These are phyloP conservation scores for Urocitellus parryii DNA, from an alignment of 2,113 vertebrate species.

Conservation along the genomic window DNA sequence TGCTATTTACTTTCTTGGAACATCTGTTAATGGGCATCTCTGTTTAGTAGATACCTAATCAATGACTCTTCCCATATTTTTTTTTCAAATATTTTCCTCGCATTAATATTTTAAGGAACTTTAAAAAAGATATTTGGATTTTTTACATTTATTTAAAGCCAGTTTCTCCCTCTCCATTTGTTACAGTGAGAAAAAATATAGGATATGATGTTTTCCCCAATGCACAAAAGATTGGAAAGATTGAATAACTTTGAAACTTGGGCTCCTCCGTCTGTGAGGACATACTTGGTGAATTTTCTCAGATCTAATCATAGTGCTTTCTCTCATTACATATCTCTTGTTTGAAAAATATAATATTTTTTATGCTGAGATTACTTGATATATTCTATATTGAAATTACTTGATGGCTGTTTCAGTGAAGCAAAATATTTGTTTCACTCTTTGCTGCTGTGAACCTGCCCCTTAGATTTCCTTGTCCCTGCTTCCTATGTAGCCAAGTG, in stretches of 20 bases:
- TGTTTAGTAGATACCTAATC: background rate
- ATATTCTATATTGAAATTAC: constrained; percentile 19
- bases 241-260: background rate
- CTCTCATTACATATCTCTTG: background rate
- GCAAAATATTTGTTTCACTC: background rate
- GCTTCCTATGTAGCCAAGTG: background rate
- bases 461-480: background rate
- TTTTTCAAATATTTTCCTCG: background rate
- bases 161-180: background rate
- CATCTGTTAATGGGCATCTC: background rate
- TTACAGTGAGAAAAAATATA: background rate
- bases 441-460: background rate
- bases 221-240: background rate
- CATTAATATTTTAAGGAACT: background rate
- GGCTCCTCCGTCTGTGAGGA: background rate
- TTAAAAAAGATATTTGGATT: background rate
- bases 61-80: background rate
- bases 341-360: background rate
- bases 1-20: background rate
- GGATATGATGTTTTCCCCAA: background rate
- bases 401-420: background rate
- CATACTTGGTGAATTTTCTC: background rate
- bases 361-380: background rate
- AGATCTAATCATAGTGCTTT: background rate
- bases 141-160: background rate